phyloP scores from a whole-genome alignment of 1,140 invertebrate species.

The Drosophila pruinosa region DNA sequence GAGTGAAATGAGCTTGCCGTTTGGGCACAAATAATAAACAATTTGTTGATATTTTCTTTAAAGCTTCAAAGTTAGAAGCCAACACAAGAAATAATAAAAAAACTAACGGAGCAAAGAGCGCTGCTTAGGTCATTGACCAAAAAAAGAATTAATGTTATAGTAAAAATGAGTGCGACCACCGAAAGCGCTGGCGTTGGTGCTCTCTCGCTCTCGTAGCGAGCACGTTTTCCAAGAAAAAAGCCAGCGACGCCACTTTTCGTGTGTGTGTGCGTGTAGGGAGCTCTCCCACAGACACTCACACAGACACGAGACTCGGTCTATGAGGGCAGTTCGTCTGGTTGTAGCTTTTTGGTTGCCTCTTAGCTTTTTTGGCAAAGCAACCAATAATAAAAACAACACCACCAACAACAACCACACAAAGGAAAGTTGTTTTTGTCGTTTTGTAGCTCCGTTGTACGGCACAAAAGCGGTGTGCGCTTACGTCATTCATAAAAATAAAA shows the following conservation, averaged over 20 bases:
- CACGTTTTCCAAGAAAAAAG: constrained; percentile 64
- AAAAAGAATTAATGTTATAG: constrained; percentile 66
- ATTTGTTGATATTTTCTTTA: constrained; percentile 30
- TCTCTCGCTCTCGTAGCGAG: constrained; percentile 26
- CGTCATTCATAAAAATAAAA: constrained; percentile 80
- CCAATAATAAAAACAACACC: constrained; percentile 14
- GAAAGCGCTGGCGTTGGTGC: constrained; percentile 3
- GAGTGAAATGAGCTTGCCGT: constrained; percentile 16
- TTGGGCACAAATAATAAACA: constrained; percentile 34
- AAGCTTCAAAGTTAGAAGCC: constrained; percentile 15
- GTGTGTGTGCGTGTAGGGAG: constrained; percentile 16
- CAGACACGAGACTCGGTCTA: constrained; percentile 18
- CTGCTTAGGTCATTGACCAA: constrained; percentile 78
- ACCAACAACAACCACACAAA: constrained; percentile 33
- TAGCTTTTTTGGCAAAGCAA: constrained; percentile 40
- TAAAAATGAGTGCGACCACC: constrained; percentile 25
- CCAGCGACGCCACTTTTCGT: constrained; percentile 58
- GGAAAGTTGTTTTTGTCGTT: constrained; percentile 52
- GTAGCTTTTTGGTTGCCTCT: constrained; percentile 33
- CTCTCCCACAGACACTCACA: constrained; percentile 22
- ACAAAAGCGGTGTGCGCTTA: constrained; percentile 57
- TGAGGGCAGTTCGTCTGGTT: constrained; percentile 28
- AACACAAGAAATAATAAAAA: constrained; percentile 27
- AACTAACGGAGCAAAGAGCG: constrained; percentile 64
- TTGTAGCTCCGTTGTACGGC: constrained; percentile 39